Base-by-base conservation (phyloP, 2,113 vertebrate species). In the Thamnaconus septentrionalis region DNA sequence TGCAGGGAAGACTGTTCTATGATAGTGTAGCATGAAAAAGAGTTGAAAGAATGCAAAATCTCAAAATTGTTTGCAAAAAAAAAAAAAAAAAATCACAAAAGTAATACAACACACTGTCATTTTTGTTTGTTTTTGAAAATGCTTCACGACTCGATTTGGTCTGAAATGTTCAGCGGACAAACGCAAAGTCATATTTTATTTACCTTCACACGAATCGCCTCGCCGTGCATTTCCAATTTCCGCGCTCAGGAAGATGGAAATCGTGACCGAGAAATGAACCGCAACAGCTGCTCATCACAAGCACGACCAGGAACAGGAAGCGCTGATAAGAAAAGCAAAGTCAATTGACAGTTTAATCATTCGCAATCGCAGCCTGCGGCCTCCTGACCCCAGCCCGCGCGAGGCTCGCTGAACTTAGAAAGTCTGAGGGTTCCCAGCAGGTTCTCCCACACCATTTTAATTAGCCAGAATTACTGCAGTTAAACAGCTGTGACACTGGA, bases 401-500 rank as follows among this genome's bases (percentile, higher is more conserved):
- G 68, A 75, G 59, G 53, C 70, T 76, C 63, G 49, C 41, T 71
- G 68, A 78, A 75, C 78, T 76, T 53, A 46, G 7, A 61, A 31
- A 76, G 66, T 47, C 18, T 18, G 50, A 43, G 41, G 52, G 41
- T 1, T 75, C 88, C 84, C 85, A 77, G 66, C 64, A 78, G 75
- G 68, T 75, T 3, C 1, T 61, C 69, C 48, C 53, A 73, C 75
- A 75, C 65, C 61, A 48, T 18, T n/a, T 73, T 84, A 76, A 85
- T 82, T 84, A 75, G 63, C 57, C 31, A 7, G 75, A 56, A 69
- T 84, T 80, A 71, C 80, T 76, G 65, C 73, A 84, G 79, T 87
- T 83, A 80, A 86, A 73, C 79, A 78, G 75, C 69, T 81, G 85
- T 86, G 87, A 84, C 79, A 84, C 77, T 53, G 58, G 75, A 69